Evolutionary conservation across 1,140 invertebrate genomes (phyloP).

Genomic region (Ruditapes philippinarum): DNA sequence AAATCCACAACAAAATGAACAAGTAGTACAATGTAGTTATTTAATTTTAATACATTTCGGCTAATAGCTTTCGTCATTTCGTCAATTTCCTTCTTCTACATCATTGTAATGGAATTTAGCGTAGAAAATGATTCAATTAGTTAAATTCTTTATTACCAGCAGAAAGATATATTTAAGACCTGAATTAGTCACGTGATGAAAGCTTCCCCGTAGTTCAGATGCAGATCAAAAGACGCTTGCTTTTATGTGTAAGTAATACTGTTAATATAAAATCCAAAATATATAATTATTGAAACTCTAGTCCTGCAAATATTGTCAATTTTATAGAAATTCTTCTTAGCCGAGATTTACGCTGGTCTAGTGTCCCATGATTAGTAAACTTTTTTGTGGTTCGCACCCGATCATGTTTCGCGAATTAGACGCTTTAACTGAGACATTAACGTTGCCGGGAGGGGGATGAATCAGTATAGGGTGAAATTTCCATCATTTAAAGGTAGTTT

Average conservation of each 20-base stretch:
- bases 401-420: slow-evolving; percentile 51
- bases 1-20: no score
- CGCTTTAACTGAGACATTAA: slow-evolving; percentile 45
- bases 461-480: slow-evolving; percentile 11
- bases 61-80: no score
- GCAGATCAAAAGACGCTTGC: slow-evolving; percentile 23
- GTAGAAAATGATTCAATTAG: background rate
- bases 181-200: slow-evolving; percentile 35
- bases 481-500: background rate
- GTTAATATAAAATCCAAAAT: slow-evolving; percentile 45
- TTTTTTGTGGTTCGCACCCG: slow-evolving; percentile 53
- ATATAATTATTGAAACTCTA: slow-evolving; percentile 53
- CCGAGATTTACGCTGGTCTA: slow-evolving; percentile 35
- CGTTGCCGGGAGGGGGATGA: background rate
- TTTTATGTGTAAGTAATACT: slow-evolving; percentile 44
- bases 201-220: background rate
- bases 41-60: no score
- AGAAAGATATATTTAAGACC: background rate
- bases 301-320: slow-evolving; percentile 29
- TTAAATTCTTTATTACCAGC: background rate
- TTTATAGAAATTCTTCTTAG: slow-evolving; percentile 48
- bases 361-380: slow-evolving; percentile 58
- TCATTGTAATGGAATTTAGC: no score
- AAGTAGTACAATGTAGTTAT: no score
- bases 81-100: no score